phyloP scores from a whole-genome alignment of 2,113 vertebrate genomes.

The Glaucidium brasilianum region DNA sequence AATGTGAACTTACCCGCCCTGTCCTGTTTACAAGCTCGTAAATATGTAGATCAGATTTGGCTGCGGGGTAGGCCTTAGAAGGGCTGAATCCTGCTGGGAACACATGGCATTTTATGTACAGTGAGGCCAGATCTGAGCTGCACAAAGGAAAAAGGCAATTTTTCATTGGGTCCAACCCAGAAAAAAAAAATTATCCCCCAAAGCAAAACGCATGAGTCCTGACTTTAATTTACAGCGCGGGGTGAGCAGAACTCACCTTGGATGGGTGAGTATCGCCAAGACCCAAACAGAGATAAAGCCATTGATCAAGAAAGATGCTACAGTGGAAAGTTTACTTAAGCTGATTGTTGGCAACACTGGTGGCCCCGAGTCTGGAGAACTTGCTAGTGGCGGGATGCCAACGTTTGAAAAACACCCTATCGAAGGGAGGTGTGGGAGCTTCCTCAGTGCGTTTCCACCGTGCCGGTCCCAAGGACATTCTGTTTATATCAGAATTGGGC shows the following conservation, averaged over 20 bases:
- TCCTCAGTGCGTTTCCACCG: background rate
- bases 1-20: slow-evolving; percentile 61
- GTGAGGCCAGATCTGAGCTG: background rate
- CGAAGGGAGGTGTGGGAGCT: slow-evolving; percentile 41
- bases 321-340: background rate
- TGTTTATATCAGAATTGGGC: slow-evolving; percentile 23
- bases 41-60: slow-evolving; percentile 58
- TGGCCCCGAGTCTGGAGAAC: background rate
- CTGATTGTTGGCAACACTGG: background rate
- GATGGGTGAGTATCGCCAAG: background rate
- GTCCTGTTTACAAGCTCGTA: slow-evolving; percentile 56
- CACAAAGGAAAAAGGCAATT: slow-evolving; percentile 32
- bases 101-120: slow-evolving; percentile 13
- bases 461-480: background rate
- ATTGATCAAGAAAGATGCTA: background rate
- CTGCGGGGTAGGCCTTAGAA: slow-evolving; percentile 26
- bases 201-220: fast-evolving
- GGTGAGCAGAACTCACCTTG: background rate
- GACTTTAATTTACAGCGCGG: fast-evolving
- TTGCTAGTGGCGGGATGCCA: background rate
- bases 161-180: background rate
- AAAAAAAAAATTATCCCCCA: background rate
- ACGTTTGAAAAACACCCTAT: background rate
- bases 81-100: slow-evolving; percentile 51
- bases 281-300: background rate